Conservation (phyloP, 1,140 invertebrate species). For the Ruditapes philippinarum region DNA sequence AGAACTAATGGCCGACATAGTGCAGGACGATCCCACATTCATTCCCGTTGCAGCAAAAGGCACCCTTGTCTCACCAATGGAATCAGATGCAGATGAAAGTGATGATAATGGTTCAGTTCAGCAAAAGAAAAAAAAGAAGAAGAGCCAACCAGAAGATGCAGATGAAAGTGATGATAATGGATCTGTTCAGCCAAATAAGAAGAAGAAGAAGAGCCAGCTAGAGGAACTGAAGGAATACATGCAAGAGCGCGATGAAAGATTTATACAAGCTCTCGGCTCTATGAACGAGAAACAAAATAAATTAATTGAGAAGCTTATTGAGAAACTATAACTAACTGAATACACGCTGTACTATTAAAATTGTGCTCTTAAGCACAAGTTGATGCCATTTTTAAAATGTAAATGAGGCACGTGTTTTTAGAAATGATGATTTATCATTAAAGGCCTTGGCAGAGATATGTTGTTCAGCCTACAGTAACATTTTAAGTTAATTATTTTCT, state of each 20-base stretch:
- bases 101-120: too few relatives aligned
- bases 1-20: background rate
- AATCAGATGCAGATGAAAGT: background rate
- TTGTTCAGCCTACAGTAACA: too few relatives aligned
- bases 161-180: background rate
- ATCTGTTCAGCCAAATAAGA: background rate
- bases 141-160: background rate
- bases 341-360: too few relatives aligned
- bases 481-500: too few relatives aligned
- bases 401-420: too few relatives aligned
- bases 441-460: too few relatives aligned
- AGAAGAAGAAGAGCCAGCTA: background rate
- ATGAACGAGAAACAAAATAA: background rate
- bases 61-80: too few relatives aligned
- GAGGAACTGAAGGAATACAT: background rate
- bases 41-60: background rate
- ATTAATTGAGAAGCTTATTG: background rate
- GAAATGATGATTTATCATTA: too few relatives aligned
- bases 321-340: background rate
- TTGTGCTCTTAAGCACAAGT: too few relatives aligned
- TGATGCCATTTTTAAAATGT: too few relatives aligned
- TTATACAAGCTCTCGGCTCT: background rate
- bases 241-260: background rate
- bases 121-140: too few relatives aligned
- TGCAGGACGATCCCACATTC: background rate